Evolutionary conservation across 2,113 vertebrate species (phyloP).

Genomic region (Chaenogobius annularis): DNA sequence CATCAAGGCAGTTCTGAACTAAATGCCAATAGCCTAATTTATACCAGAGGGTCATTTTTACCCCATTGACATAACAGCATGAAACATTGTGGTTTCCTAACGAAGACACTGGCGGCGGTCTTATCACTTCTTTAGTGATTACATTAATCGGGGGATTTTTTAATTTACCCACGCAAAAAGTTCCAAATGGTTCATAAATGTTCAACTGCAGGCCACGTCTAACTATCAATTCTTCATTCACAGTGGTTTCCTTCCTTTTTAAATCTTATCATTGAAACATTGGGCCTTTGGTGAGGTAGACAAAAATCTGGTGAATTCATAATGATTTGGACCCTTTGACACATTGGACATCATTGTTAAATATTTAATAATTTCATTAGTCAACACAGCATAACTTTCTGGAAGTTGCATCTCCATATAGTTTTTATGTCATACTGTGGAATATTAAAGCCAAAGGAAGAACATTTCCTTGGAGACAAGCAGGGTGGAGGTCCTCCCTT

Average conservation of each 20-base stretch:
- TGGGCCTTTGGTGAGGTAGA: no score
- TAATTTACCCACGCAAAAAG: neutral
- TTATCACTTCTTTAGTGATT: neutral
- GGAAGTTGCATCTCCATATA: no score
- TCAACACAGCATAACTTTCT: no score
- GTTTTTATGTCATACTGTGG: no score
- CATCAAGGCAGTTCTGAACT: slow-evolving; percentile 5
- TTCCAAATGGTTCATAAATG: neutral
- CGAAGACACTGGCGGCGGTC: neutral
- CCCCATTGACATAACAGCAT: slow-evolving; percentile 2
- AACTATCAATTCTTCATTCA: neutral
- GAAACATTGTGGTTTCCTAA: neutral
- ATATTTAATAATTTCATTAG: no score
- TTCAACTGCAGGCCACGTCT: neutral
- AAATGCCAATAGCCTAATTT: slow-evolving; percentile 11
- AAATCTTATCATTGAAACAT: neutral
- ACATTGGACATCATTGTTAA: no score
- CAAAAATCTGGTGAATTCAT: no score
- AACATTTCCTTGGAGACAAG: no score
- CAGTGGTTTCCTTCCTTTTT: neutral
- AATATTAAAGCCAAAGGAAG: no score
- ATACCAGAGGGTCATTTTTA: slow-evolving; percentile 11
- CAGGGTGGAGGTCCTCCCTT: no score
- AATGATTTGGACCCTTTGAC: no score
- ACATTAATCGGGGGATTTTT: neutral